Conservation (phyloP, 1,140 invertebrate genomes). For the Lepidurus arcticus region DNA sequence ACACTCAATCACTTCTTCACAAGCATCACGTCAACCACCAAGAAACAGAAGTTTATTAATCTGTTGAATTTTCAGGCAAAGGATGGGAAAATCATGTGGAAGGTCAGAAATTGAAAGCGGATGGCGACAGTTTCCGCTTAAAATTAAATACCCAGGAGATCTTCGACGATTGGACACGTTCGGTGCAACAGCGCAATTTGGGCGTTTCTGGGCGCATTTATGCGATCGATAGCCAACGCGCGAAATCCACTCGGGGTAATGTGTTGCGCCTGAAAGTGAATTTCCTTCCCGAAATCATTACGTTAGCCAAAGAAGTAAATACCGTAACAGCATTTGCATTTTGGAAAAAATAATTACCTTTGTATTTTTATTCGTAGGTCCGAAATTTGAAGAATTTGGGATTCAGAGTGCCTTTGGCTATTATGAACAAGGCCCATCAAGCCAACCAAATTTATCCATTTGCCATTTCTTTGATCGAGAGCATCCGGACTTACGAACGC, state of each 20-base stretch:
- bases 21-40: no score
- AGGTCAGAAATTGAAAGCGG: slow-evolving; percentile 94
- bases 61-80: slow-evolving; percentile 57
- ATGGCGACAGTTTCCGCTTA: slow-evolving; percentile 92
- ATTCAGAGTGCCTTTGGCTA: slow-evolving; percentile 92
- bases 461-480: slow-evolving; percentile 97
- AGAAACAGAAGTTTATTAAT: not conserved
- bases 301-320: slow-evolving; percentile 85
- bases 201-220: slow-evolving; percentile 92
- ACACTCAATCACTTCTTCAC: no score
- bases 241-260: slow-evolving; percentile 73
- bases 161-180: slow-evolving; percentile 95
- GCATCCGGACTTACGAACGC: slow-evolving; percentile 91
- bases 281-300: slow-evolving; percentile 97
- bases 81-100: slow-evolving; percentile 99
- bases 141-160: slow-evolving; percentile 95
- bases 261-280: slow-evolving; percentile 92
- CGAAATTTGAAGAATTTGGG: slow-evolving; percentile 93
- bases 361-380: slow-evolving; percentile 53
- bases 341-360: not conserved
- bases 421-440: slow-evolving; percentile 98
- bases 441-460: slow-evolving; percentile 98
- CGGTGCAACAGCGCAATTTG: slow-evolving; percentile 89
- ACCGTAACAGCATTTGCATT: not conserved
- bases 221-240: slow-evolving; percentile 75